These are phyloP conservation scores for Damaliscus lunatus DNA, from an alignment of 2,113 vertebrate genomes.

Conservation along the genomic window DNA sequence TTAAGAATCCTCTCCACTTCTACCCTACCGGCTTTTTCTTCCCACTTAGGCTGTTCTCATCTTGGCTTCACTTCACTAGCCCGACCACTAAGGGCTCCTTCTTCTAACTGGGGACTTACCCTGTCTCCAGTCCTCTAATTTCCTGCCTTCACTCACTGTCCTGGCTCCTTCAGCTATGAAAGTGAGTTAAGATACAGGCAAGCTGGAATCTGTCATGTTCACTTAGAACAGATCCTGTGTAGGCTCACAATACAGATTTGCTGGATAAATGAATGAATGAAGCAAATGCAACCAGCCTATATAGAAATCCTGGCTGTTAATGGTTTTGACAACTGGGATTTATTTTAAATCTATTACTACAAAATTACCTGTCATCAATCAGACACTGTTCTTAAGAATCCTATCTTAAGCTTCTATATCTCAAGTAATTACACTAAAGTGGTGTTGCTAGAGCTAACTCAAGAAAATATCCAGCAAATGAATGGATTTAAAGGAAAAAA, in stretches of 20 bases:
- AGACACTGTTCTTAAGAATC: constrained; percentile 64
- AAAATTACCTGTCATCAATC: constrained; percentile 64
- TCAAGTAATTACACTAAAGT: constrained; percentile 68
- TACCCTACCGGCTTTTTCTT: background rate
- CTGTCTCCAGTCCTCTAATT: fast-evolving
- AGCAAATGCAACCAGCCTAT: background rate
- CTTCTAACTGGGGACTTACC: background rate
- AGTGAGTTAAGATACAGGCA: background rate
- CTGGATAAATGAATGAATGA: constrained; percentile 23
- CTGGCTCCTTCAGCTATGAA: background rate
- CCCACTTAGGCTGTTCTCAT: background rate
- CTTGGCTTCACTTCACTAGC: background rate
- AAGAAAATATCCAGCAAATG: constrained; percentile 63
- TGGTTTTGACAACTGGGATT: constrained; percentile 47
- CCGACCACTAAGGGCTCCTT: background rate
- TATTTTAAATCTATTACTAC: constrained; percentile 59
- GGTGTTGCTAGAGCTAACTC: constrained; percentile 62
- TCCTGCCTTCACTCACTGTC: background rate
- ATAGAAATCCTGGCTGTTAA: constrained; percentile 11
- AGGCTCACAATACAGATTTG: background rate
- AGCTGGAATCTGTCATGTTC: background rate
- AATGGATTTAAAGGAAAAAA: constrained; percentile 59
- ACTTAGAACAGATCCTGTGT: background rate
- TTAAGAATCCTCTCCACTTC: background rate
- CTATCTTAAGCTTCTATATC: constrained; percentile 57